Evolutionary conservation across 1,140 invertebrate species (phyloP), one percentile per base, ranked within the genome.

Genomic region (Octopus bimaculoides): DNA sequence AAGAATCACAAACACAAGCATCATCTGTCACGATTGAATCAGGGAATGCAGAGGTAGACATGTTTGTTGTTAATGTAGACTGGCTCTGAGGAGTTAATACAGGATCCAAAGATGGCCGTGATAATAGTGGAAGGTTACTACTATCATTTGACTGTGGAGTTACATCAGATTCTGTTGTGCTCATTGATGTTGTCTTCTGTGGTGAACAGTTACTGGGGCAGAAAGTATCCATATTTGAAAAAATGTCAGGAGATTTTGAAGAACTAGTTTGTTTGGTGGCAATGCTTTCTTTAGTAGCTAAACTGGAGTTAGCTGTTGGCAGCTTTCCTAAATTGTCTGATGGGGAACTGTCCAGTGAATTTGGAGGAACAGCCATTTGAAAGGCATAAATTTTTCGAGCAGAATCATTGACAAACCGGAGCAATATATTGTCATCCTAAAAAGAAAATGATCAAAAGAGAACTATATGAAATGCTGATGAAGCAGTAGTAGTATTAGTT

Each of bases 341-440:
- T 71, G 66, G 66, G 26, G 66, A 71, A 20, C 66, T 71, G 66
- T 17, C 66, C 5, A 71, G 66, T n/a, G 66, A 71, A 14, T 20
- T 71, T 4, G 80, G 78, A 74, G 78, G 78, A 26, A 82, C 78
- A 26, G 83, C 79, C 83, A 89, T 84, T 75, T 89, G 84, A 83
- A 89, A 90, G 54, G 89, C 89, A 80, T 89, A 89, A 12, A 90
- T 82, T 69, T 81, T 85, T 61, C 93, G 89, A 81, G 91, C 91
- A n/a, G 89, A 89, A 79, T 91, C 91, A 84, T 92, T 91, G 26
- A 93, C 88, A 85, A 92, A 91, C 78, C 90, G 89, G 75, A 93
- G 85, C 78, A 92, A 86, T 26, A 90, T 89, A 84, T 92, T 92
- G 81, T 93, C 92, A 83, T 93, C 92, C 92, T 93, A 84, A 80